Conservation (phyloP, 2,113 vertebrate genomes). For the Girardinichthys multiradiatus region DNA sequence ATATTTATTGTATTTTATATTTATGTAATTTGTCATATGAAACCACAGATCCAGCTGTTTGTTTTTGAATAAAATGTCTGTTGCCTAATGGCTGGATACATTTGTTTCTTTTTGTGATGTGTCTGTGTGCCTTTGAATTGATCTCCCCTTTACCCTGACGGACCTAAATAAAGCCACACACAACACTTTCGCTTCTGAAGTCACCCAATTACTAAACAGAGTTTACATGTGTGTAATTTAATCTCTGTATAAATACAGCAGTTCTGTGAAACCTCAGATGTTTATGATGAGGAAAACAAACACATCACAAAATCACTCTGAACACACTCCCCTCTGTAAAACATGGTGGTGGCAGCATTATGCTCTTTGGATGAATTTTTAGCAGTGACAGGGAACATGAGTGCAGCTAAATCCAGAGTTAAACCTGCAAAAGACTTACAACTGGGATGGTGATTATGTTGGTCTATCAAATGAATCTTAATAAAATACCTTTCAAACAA, state of each 20-base stretch:
- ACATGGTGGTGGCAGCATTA: not conserved
- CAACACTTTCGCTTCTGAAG: not conserved
- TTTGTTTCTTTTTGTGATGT: not conserved
- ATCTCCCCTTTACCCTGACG: not conserved
- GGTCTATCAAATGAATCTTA: not conserved
- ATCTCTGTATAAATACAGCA: not conserved
- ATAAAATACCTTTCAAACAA: not conserved
- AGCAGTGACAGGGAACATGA: too few species aligned
- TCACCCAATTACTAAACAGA: not conserved
- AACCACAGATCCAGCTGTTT: conserved; percentile 26
- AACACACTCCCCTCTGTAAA: not conserved
- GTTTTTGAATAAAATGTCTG: conserved; percentile 67
- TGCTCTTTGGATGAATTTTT: not conserved
- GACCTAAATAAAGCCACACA: not conserved
- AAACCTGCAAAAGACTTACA: not conserved
- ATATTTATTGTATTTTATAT: conserved; percentile 77
- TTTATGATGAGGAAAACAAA: not conserved
- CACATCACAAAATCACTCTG: not conserved
- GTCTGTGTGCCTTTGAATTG: too few species aligned
- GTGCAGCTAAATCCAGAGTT: not conserved
- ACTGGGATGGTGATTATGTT: too few species aligned
- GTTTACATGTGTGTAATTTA: not conserved
- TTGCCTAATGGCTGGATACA: conserved; percentile 38
- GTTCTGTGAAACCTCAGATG: not conserved
- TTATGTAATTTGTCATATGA: conserved; percentile 71